Percentiles rank a stretch among this genome's conserved stretches.
These are phyloP conservation scores for Apodemus sylvaticus DNA, from an alignment of 2,113 vertebrate genomes.

Conservation along the genomic window DNA sequence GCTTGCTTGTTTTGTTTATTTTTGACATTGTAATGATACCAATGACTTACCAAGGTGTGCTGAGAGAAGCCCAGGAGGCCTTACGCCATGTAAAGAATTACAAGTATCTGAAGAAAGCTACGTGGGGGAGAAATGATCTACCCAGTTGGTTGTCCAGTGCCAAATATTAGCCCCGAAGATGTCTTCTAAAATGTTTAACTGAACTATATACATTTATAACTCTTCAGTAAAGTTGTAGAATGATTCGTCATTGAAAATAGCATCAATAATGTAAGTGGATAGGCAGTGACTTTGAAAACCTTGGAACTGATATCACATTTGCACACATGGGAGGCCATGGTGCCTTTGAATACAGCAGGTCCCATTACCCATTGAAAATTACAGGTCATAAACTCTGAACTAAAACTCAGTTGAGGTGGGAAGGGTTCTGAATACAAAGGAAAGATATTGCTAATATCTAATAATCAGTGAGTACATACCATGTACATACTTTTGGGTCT, in stretches of 20 bases:
- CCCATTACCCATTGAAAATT: too few species aligned
- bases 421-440: not conserved
- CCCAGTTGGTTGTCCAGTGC: not conserved
- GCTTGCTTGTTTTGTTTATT: not conserved
- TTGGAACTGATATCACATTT: not conserved
- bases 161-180: not conserved
- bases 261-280: not conserved
- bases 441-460: too few species aligned
- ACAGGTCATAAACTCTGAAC: not conserved
- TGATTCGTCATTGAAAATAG: not conserved
- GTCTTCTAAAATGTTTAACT: not conserved
- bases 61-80: not conserved
- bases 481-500: too few species aligned
- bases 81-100: not conserved
- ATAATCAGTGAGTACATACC: too few species aligned
- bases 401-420: not conserved
- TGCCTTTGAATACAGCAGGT: not conserved
- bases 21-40: not conserved
- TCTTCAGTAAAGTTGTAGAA: not conserved
- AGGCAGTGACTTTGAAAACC: not conserved
- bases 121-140: not conserved
- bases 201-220: not conserved
- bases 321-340: too few species aligned
- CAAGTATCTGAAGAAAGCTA: not conserved
- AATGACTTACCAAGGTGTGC: not conserved